Base-by-base conservation (phyloP, 2,888 invertebrate species). In the Rhabditophanes sp. region DNA sequence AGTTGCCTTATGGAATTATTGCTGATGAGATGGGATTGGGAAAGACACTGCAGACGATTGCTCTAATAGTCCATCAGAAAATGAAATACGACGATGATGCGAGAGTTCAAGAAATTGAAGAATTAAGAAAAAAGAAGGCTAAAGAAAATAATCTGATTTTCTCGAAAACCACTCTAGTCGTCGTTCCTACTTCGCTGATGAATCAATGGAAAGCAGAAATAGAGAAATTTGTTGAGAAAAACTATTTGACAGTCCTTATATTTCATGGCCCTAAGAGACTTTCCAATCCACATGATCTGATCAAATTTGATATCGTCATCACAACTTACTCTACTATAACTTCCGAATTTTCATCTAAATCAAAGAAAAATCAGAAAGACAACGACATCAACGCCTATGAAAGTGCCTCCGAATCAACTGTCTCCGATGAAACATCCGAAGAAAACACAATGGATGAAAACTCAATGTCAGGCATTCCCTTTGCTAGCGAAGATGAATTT, bases 171-270 rank as follows among this genome's bases (percentile, higher is more conserved):
- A 69, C 69, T 2, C 70, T 93, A n/a, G 78, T 93, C 0, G 75
- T 93, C 2, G 84, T 85, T 56, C 88, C 88, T 0, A 84, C 88
- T 2, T 82, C 82, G 25, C 73, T 93, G 28, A 69, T 90, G 35
- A 75, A 77, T 48, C 90, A 93, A 66, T 93, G 90, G 90, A 76
- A 78, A 39, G 36, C 46, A n/a, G 57, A 57, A 35, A 76, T 85
- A 6, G 63, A 69, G 7, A 72, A 71, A 19, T 77, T 79, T 19
- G 41, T 46, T 5, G n/a, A n/a, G n/a, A n/a, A 74, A 5, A 75
- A 77, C 41, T 58, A 73, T 1, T 67, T 85, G 1, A 69, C 73
- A 2, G 75, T 78, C 3, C 69, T 74, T 33, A 63, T 80, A 21
- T 81, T 82, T 70, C 88, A 93, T 68, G 88, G 90, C 0, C n/a